These are phyloP conservation scores for Nasonia oneida DNA, from an alignment of 2,888 invertebrate species.

Conservation along the genomic window DNA sequence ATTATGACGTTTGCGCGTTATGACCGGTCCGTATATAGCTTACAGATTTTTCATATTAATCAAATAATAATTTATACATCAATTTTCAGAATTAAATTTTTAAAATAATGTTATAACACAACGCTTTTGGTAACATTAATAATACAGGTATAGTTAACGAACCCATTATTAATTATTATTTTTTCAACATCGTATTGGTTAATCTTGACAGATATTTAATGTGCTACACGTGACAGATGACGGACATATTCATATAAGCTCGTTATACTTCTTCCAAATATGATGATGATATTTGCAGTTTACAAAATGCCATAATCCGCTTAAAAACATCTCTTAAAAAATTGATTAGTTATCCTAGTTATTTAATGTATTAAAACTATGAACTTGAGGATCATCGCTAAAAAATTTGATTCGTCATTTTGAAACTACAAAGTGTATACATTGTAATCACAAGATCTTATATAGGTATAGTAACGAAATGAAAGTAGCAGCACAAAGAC, in stretches of 20 bases:
- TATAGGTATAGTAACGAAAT: neutral
- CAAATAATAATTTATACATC: too few species aligned
- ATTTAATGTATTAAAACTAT: too few species aligned
- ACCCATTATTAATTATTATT: neutral
- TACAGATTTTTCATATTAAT: too few species aligned
- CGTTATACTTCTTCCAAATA: neutral
- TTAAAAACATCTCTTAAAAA: too few species aligned
- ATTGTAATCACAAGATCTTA: neutral
- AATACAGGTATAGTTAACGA: neutral
- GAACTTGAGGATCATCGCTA: too few species aligned
- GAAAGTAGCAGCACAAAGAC: constrained; percentile 14
- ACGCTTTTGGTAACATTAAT: neutral
- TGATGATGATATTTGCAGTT: too few species aligned
- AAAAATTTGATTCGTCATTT: neutral
- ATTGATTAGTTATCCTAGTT: too few species aligned
- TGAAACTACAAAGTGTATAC: neutral
- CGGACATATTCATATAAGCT: neutral
- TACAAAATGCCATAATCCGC: too few species aligned
- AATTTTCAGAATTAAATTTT: too few species aligned
- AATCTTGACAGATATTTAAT: neutral
- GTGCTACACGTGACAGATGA: neutral
- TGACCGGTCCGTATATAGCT: neutral
- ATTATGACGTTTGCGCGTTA: constrained; percentile 25
- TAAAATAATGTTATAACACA: too few species aligned
- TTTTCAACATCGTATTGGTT: neutral